These are phyloP conservation scores for Pocillopora damicornis DNA, from an alignment of 64 coral and sea anemone species.

Conservation along the genomic window DNA sequence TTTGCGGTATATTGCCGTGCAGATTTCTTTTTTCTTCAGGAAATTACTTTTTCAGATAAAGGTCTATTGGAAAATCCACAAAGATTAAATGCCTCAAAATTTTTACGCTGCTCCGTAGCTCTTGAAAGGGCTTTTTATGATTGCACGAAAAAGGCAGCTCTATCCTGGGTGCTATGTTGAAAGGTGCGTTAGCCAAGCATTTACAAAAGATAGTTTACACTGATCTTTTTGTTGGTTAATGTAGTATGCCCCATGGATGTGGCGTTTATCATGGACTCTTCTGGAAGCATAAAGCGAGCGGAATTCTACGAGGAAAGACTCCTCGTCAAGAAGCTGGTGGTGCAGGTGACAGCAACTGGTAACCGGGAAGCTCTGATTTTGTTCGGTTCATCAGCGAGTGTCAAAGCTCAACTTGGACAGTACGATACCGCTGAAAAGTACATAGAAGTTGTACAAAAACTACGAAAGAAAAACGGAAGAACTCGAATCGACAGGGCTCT, in stretches of 20 bases:
- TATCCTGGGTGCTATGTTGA: too few species aligned
- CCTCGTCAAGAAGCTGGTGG: not conserved
- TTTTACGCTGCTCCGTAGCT: too few species aligned
- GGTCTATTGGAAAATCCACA: too few species aligned
- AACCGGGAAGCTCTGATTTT: slow-evolving; percentile 11
- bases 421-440: slow-evolving; percentile 29
- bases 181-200: not conserved
- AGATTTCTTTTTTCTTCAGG: too few species aligned
- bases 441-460: slow-evolving; percentile 11
- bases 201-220: not conserved
- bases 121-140: too few species aligned
- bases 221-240: not conserved
- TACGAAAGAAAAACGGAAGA: not conserved
- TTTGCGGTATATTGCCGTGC: too few species aligned
- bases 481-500: slow-evolving; percentile 22
- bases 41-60: too few species aligned
- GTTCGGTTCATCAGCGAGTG: slow-evolving; percentile 31
- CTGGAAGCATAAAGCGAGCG: slow-evolving; percentile 7
- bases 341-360: not conserved
- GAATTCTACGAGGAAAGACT: slow-evolving; percentile 33
- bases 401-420: slow-evolving; percentile 57
- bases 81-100: too few species aligned
- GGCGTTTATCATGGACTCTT: slow-evolving; percentile 45
- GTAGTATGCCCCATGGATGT: not conserved
- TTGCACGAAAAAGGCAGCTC: too few species aligned